Base-by-base conservation (phyloP, 2,113 vertebrate species). In the Athene cunicularia region DNA sequence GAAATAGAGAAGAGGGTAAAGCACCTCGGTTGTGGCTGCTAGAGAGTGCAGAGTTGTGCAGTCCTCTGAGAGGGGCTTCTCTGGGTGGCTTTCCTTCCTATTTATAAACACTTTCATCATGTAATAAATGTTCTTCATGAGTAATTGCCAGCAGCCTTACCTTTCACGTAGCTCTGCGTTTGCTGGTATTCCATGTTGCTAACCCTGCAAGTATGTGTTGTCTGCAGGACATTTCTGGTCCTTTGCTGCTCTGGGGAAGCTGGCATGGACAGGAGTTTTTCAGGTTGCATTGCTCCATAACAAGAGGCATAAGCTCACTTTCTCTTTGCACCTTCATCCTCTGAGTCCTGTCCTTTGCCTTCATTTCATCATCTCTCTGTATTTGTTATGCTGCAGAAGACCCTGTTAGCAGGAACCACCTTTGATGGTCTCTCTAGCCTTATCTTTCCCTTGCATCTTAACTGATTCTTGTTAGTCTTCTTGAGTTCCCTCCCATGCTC, bases 361-460 rank as follows among this genome's bases (percentile, higher is more conserved):
- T 95, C 18, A 12, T 73, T 71, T 95, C 32, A 4, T 77, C 55
- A 16, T 32, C 33, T 53, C 28, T 75, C 26, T 39, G 21, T 28
- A 68, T 88, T 60, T 45, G 39, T 43, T 60, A 37, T 53, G 53
- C 8, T 66, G 15, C 24, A 10, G n/a, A 41, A 49, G 35, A 80
- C 37, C 52, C 35, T 82, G 28, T 80, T 85, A 76, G 56, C 80
- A 75, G 66, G 68, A 95, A 22, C 72, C 33, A 39, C 76, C 59
- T 92, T 41, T 93, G 80, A 4, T 82, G 59, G 13, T 85, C 55
- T 94, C 72, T 72, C 59, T 6, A 33, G 30, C 59, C 14, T 96
- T 96, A 96, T 97, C 97, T 93, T 95, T 95, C 87, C 92, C 71
- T 91, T 82, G 41, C 79, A 97, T 96, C 95, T 85, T 79, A 97